phyloP scores from a whole-genome alignment of 2,113 vertebrate species.

The Nyctereutes procyonoides region DNA sequence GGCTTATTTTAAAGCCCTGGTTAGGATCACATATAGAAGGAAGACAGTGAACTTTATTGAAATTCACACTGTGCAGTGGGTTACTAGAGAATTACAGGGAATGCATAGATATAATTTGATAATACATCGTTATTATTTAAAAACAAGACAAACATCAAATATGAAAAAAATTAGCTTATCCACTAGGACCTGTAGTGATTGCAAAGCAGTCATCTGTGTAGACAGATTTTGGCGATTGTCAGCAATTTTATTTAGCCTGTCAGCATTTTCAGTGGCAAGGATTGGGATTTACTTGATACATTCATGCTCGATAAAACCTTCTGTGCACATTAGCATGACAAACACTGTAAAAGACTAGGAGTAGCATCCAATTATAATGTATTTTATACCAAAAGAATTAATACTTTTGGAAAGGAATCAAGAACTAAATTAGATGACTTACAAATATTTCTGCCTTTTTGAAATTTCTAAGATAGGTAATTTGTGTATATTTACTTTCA shows the following conservation, averaged over 20 bases:
- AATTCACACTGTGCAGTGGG: neutral
- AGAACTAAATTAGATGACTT: slow-evolving; percentile 2
- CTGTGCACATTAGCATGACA: slow-evolving; percentile 53
- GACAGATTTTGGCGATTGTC: slow-evolving; percentile 60
- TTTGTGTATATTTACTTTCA: slow-evolving; percentile 38
- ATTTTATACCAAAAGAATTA: slow-evolving; percentile 51
- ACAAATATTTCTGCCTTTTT: slow-evolving; percentile 48
- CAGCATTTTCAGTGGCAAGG: slow-evolving; percentile 59
- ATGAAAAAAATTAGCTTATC: slow-evolving; percentile 16
- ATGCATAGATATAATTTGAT: neutral
- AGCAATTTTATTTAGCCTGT: slow-evolving; percentile 64
- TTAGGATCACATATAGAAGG: slow-evolving; percentile 31
- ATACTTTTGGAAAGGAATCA: slow-evolving; percentile 26
- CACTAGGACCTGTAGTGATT: slow-evolving; percentile 25
- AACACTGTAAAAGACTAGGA: neutral
- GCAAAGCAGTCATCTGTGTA: slow-evolving; percentile 25
- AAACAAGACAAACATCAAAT: neutral
- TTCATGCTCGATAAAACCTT: slow-evolving; percentile 64
- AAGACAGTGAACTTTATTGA: slow-evolving; percentile 14
- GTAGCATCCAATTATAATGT: slow-evolving; percentile 16
- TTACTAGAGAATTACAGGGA: neutral
- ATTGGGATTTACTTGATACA: slow-evolving; percentile 57
- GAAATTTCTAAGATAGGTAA: neutral
- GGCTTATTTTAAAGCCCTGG: slow-evolving; percentile 50
- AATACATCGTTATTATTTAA: neutral